Evolutionary conservation across 2,113 vertebrate genomes (phyloP), one percentile per base, ranked within the genome.

Genomic region (Pampusana beccarii): DNA sequence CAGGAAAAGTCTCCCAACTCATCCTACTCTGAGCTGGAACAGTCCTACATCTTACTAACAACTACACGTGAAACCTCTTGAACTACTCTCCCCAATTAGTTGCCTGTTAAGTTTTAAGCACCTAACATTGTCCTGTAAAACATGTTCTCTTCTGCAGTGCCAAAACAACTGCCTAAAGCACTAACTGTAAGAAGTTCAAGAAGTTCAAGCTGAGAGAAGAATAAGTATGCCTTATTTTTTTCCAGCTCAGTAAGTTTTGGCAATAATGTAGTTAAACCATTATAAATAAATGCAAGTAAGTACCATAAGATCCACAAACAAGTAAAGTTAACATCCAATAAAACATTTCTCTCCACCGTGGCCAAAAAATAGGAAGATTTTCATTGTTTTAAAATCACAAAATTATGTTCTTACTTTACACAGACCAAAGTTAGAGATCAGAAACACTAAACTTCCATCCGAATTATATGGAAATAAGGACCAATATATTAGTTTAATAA

Each of bases 71-170:
- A 97, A 98, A 98, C 25, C 74, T 97, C 91, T 95, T 97, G 88
- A 97, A 97, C 85, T 70, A 94, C 97, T 95, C 92, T 97, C 83
- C 80, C 92, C 75, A 86, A 29, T 96, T 97, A 98, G 96, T 88
- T 92, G 93, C 93, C 88, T 97, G 84, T 92, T 93, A 97, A 95
- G 82, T 93, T 97, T 97, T 95, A 97, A 97, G 88, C 70, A 69
- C 90, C 92, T 97, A 89, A 97, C 79, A 89, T 73, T 97, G 78
- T 92, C 96, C 95, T 97, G 80, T 93, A 98, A 97, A 97, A 95
- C 80, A 94, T 14, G 11, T 53, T 92, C 90, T 86, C 85, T 95
- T 96, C 73, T 95, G 93, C 18, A 74, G 93, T 66, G 83, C 13
- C 92, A 91, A 95, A 87, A 96, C 89, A 89, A 93, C 85, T 89